A percentile compares a stretch with the other conserved stretches of the same genome.
phyloP scores from a whole-genome alignment of 2,797 vertebrate genomes.

The Brotula barbata region DNA sequence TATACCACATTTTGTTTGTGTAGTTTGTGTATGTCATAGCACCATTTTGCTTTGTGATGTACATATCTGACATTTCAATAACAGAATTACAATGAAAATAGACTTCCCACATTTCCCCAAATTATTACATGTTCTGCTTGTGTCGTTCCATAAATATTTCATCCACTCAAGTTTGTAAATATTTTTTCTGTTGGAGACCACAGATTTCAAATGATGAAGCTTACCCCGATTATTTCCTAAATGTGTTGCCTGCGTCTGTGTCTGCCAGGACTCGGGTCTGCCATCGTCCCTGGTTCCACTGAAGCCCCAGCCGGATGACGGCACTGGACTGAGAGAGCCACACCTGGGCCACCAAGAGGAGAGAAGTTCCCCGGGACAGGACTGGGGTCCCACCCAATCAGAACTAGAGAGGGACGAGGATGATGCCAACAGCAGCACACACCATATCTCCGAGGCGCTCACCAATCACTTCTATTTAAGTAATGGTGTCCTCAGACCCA shows the following conservation, averaged over 20 bases:
- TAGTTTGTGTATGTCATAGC: too few species aligned
- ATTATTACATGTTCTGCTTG: too few species aligned
- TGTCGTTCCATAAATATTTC: too few species aligned
- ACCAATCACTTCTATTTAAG: conserved; percentile 87
- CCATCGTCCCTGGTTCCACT: conserved; percentile 71
- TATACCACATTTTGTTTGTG: too few species aligned
- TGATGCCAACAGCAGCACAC: conserved; percentile 60
- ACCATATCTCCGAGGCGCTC: conserved; percentile 84
- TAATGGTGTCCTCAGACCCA: conserved; percentile 85
- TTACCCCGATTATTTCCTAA: too few species aligned
- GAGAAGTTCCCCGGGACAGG: conserved; percentile 25
- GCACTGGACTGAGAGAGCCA: conserved; percentile 42
- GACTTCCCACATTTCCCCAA: too few species aligned
- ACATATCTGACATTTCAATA: too few species aligned
- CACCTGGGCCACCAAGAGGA: conserved; percentile 38
- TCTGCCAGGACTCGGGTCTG: conserved; percentile 68
- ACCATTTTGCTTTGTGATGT: too few species aligned
- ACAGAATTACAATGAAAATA: too few species aligned
- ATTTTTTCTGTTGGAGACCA: too few species aligned
- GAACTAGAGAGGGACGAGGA: conserved; percentile 40
- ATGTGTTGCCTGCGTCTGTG: conserved; percentile 10
- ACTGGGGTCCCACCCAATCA: conserved; percentile 43
- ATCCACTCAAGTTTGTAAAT: too few species aligned
- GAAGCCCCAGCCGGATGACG: conserved; percentile 65
- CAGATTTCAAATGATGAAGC: too few species aligned